Evolutionary conservation across 2,797 vertebrate species (phyloP).

Genomic region (Etheostoma perlongum): DNA sequence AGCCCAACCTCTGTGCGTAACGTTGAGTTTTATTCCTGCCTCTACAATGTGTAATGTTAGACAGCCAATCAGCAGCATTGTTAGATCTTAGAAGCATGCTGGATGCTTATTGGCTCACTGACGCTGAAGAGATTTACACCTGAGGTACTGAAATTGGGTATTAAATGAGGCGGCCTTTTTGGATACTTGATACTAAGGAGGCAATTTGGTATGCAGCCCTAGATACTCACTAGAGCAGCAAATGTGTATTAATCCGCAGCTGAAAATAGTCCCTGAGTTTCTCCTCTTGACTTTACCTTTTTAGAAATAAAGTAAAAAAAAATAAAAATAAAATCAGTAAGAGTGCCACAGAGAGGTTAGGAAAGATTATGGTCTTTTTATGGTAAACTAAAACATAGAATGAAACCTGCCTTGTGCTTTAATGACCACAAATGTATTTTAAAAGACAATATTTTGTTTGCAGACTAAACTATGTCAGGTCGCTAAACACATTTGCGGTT

Average conservation of each 20-base stretch:
- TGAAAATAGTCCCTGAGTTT: background rate
- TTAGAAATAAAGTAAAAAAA: background rate
- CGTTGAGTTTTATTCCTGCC: no score
- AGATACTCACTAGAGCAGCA: background rate
- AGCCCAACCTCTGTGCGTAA: no score
- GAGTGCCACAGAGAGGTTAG: background rate
- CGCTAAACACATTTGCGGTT: background rate
- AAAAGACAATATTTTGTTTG: background rate
- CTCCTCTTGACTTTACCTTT: background rate
- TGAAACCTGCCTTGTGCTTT: background rate
- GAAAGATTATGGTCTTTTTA: background rate
- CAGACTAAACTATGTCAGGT: background rate
- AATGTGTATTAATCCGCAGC: slow-evolving; percentile 1
- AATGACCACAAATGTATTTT: background rate
- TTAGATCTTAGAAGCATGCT: no score
- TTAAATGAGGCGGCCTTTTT: no score
- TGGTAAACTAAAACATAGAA: background rate
- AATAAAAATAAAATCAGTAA: background rate
- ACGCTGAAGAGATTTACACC: no score
- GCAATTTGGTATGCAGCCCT: no score
- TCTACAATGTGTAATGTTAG: no score
- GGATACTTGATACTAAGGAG: no score
- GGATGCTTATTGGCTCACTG: no score
- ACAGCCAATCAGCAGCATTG: no score
- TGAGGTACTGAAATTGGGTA: no score